Evolutionary conservation across 2,888 invertebrate species (phyloP).

Genomic region (Ectobius pallidus): DNA sequence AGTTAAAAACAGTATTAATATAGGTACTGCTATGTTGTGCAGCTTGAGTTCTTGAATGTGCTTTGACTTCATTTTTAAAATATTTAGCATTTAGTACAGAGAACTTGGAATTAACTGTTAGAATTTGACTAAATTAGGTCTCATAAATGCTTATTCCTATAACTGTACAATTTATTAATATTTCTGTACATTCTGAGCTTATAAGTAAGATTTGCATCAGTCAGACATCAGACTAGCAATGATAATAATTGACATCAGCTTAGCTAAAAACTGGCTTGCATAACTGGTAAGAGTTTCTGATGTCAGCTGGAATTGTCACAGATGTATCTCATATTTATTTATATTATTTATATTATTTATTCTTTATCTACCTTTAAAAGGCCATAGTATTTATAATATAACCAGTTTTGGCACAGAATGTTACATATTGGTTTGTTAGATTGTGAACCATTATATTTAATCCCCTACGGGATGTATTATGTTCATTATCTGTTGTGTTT

Average conservation of each 20-base stretch:
- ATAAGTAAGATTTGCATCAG: not conserved
- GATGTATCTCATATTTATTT: not conserved
- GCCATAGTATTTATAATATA: not conserved
- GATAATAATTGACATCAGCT: conserved; percentile 15
- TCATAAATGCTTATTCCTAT: not conserved
- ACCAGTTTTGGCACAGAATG: not conserved
- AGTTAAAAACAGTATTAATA: too few relatives aligned
- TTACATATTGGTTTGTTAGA: not conserved
- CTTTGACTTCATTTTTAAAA: not conserved
- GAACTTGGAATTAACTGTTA: not conserved
- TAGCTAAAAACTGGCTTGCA: conserved; percentile 20
- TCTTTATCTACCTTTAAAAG: not conserved
- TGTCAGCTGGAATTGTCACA: not conserved
- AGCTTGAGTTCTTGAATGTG: not conserved
- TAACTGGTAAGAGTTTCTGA: not conserved
- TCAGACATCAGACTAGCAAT: not conserved
- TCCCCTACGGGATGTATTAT: too few relatives aligned
- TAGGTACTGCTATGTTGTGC: too few relatives aligned
- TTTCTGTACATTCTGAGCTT: not conserved
- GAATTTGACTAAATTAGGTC: not conserved
- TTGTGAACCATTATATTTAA: too few relatives aligned
- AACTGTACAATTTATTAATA: not conserved
- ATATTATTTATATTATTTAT: not conserved
- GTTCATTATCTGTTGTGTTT: too few relatives aligned
- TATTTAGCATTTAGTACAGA: not conserved